A percentile compares a stretch with the other conserved stretches of the same genome.
These are phyloP conservation scores for Anarrhichthys ocellatus DNA, from an alignment of 2,113 vertebrate species.

Conservation along the genomic window DNA sequence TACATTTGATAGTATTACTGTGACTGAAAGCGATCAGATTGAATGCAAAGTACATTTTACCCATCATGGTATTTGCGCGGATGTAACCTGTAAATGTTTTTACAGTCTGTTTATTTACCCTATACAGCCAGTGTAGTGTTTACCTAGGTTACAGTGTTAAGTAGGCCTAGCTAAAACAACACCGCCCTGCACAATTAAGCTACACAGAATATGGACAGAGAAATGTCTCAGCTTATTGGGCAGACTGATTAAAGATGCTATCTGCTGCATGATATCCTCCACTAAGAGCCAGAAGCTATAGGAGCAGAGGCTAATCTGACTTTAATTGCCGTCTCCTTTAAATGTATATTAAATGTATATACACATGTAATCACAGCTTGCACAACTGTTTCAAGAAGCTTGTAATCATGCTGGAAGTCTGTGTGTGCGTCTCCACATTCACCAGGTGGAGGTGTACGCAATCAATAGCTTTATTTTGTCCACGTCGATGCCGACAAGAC, in stretches of 20 bases:
- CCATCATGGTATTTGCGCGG: too few relatives aligned
- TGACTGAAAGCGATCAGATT: not conserved
- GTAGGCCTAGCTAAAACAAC: not conserved
- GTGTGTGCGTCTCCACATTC: not conserved
- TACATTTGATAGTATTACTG: not conserved
- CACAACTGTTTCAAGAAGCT: not conserved
- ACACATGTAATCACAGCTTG: not conserved
- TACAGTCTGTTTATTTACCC: too few relatives aligned
- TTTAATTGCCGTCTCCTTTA: not conserved
- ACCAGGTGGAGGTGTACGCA: slow-evolving; percentile 4
- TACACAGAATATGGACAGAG: not conserved
- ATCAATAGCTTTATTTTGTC: slow-evolving; percentile 16
- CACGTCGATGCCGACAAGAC: not conserved
- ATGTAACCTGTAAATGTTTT: too few relatives aligned
- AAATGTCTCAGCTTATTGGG: not conserved
- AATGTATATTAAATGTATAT: not conserved
- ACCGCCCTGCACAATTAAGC: not conserved
- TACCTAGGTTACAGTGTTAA: not conserved
- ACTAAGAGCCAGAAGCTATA: not conserved
- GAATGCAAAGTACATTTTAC: not conserved
- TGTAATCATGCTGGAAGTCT: slow-evolving; percentile 3
- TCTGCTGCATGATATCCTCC: not conserved
- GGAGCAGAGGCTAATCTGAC: not conserved
- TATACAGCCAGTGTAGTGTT: not conserved
- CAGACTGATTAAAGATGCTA: not conserved